Evolutionary conservation across 2,113 vertebrate species (phyloP).

Genomic region (Vulpes ferrilata): DNA sequence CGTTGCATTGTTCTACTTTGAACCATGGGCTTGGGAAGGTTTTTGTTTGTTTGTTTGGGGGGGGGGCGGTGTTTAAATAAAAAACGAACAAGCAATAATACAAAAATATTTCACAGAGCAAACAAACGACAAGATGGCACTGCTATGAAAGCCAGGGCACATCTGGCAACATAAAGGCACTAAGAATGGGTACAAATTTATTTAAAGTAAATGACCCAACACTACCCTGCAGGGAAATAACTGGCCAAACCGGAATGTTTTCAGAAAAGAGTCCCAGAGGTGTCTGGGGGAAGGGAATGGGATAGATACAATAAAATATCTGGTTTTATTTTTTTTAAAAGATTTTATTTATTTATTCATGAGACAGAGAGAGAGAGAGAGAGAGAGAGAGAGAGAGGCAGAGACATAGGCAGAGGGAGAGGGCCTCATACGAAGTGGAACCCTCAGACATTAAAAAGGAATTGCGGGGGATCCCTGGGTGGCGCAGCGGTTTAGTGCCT

Average conservation of each 20-base stretch:
- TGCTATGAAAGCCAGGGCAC: background rate
- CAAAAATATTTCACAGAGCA: background rate
- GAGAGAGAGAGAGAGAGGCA: no score
- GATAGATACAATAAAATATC: background rate
- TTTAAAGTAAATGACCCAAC: background rate
- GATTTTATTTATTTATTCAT: no score
- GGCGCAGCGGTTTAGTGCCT: no score
- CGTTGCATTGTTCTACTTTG: no score
- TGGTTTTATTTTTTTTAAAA: no score
- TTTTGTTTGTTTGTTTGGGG: no score
- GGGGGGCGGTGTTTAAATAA: background rate
- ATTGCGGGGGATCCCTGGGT: no score
- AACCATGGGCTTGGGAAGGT: background rate
- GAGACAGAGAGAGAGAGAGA: no score
- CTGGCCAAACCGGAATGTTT: background rate
- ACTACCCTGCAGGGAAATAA: background rate
- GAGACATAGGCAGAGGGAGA: no score
- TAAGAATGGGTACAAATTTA: background rate
- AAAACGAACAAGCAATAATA: background rate
- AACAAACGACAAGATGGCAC: background rate
- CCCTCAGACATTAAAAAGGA: background rate
- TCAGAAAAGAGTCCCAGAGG: background rate
- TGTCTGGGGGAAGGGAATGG: rapidly evolving
- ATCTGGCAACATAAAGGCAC: background rate
- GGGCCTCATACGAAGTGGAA: background rate